These are phyloP conservation scores for Adrianichthys oophorus DNA, from an alignment of 2,797 vertebrate genomes.

Conservation along the genomic window DNA sequence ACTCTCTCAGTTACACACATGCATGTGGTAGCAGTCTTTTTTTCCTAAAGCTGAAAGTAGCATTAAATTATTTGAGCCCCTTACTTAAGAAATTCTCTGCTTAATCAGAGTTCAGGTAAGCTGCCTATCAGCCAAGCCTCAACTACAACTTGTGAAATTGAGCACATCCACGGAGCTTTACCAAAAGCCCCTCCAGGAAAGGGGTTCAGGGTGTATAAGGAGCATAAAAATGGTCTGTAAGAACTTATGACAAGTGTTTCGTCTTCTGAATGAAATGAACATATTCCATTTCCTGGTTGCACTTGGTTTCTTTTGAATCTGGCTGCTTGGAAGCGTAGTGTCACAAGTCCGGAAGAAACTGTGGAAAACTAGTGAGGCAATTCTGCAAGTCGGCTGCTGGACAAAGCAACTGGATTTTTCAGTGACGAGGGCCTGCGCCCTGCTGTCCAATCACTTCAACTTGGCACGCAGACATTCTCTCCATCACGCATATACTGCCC, in stretches of 20 bases:
- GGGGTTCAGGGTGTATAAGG: slow-evolving; percentile 19
- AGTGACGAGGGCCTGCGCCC: slow-evolving; percentile 45
- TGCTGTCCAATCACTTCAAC: slow-evolving; percentile 67
- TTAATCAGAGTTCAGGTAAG: slow-evolving; percentile 71
- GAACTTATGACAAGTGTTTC: slow-evolving; percentile 31
- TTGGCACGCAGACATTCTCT: slow-evolving; percentile 74
- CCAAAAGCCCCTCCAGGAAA: slow-evolving; percentile 31
- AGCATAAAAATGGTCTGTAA: slow-evolving; percentile 23
- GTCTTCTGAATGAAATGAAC: slow-evolving; percentile 40
- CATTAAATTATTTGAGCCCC: slow-evolving; percentile 78
- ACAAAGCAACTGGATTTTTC: slow-evolving; percentile 45
- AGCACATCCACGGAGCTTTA: slow-evolving; percentile 34
- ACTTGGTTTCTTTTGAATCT: slow-evolving; percentile 54
- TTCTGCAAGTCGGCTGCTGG: slow-evolving; percentile 32
- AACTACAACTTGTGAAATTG: slow-evolving; percentile 44
- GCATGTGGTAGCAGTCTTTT: slow-evolving; percentile 59
- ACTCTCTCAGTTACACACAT: slow-evolving; percentile 68
- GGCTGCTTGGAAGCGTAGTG: slow-evolving; percentile 50
- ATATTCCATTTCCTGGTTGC: slow-evolving; percentile 36
- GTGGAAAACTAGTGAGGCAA: slow-evolving; percentile 27
- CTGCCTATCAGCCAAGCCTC: slow-evolving; percentile 33
- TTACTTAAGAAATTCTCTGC: slow-evolving; percentile 66
- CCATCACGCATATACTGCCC: slow-evolving; percentile 78
- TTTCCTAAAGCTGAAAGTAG: slow-evolving; percentile 78
- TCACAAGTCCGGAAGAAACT: slow-evolving; percentile 40